phyloP scores from a whole-genome alignment of 2,113 vertebrate species.

The Indri indri region DNA sequence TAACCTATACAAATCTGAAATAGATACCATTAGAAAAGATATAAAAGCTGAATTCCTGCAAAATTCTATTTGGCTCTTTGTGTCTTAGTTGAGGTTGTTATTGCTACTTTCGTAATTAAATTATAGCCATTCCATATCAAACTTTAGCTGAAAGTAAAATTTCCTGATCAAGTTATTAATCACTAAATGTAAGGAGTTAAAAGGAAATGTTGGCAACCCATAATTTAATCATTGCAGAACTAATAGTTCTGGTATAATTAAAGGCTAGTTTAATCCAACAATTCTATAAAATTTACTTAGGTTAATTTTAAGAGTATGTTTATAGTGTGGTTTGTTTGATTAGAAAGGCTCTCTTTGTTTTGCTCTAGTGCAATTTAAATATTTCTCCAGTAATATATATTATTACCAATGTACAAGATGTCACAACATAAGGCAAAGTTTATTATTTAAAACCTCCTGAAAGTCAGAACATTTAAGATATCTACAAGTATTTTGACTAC shows the following conservation, averaged over 20 bases:
- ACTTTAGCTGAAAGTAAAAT: conserved; percentile 34
- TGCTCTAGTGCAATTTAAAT: conserved; percentile 36
- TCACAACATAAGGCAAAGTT: conserved; percentile 20
- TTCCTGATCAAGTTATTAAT: conserved; percentile 52
- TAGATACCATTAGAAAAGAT: neutral
- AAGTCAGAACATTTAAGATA: neutral
- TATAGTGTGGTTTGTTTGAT: conserved; percentile 26
- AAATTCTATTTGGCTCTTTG: neutral
- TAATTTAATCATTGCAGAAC: conserved; percentile 17
- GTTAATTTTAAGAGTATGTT: conserved; percentile 39
- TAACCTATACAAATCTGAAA: neutral
- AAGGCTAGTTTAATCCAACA: conserved; percentile 42
- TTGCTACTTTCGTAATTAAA: neutral
- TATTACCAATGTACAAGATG: neutral
- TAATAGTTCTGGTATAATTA: conserved; percentile 60
- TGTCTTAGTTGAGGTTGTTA: neutral
- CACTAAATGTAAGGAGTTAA: neutral
- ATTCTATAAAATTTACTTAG: conserved; percentile 39
- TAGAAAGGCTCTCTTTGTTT: conserved; percentile 48
- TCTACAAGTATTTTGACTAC: neutral
- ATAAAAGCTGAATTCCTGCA: neutral
- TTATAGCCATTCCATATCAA: neutral
- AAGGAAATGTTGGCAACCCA: conserved; percentile 34
- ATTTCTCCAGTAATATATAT: conserved; percentile 37
- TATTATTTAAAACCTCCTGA: neutral